phyloP scores from a whole-genome alignment of 2,113 vertebrate species.

The Haemorhous mexicanus region DNA sequence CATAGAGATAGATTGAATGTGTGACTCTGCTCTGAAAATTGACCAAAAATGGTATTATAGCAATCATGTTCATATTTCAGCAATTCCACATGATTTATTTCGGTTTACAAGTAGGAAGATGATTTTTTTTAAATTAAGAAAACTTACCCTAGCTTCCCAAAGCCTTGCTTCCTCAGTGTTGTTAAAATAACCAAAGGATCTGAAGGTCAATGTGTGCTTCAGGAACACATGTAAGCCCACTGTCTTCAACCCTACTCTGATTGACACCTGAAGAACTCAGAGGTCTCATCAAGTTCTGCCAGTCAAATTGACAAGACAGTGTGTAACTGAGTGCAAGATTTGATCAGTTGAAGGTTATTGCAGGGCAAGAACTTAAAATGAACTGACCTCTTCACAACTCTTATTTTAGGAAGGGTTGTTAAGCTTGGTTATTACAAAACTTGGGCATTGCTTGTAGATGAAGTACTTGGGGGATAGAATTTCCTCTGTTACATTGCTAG shows the following conservation, averaged over 20 bases:
- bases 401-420: not conserved
- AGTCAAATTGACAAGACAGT: not conserved
- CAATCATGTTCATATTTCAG: not conserved
- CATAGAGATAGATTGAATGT: not conserved
- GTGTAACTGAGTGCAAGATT: not conserved
- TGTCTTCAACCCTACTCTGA: not conserved
- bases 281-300: slow-evolving; percentile 4
- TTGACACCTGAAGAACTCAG: not conserved
- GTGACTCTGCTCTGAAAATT: not conserved
- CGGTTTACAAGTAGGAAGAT: not conserved
- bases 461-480: not conserved
- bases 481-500: not conserved
- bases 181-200: not conserved
- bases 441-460: not conserved
- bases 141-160: not conserved
- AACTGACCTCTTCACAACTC: not conserved
- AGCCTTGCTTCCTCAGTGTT: not conserved
- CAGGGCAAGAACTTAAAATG: not conserved
- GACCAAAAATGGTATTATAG: not conserved
- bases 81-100: not conserved
- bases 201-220: not conserved
- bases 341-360: not conserved
- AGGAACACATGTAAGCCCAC: not conserved
- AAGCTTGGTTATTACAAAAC: not conserved
- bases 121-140: not conserved